These are phyloP conservation scores for Lampris incognitus DNA, from an alignment of 2,113 vertebrate species.

Conservation along the genomic window DNA sequence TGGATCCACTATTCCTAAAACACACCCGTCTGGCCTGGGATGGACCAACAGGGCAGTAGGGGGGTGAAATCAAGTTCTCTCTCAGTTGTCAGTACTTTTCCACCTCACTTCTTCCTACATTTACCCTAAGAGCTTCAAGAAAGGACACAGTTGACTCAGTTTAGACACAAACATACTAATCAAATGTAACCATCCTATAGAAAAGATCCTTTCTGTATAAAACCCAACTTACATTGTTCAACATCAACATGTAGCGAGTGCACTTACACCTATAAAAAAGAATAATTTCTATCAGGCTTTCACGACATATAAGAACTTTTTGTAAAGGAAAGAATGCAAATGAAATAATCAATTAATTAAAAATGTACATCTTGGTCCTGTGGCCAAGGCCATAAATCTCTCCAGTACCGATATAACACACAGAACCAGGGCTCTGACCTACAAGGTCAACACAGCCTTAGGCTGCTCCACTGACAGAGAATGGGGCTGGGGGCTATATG, in stretches of 20 bases:
- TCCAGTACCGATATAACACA: no score
- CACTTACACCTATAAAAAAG: constrained; percentile 1
- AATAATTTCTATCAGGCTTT: not conserved
- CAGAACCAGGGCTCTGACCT: no score
- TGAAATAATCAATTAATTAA: constrained; percentile 22
- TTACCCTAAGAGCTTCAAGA: not conserved
- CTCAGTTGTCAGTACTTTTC: not conserved
- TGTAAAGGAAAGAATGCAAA: constrained; percentile 45
- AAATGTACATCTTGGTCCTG: constrained; percentile 16
- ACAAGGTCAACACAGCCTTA: no score
- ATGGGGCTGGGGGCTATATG: no score
- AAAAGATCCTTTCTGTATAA: not conserved
- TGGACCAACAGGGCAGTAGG: not conserved
- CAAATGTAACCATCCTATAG: not conserved
- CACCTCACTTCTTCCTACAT: not conserved
- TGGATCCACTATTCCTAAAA: constrained; percentile 42
- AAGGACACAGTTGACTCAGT: not conserved
- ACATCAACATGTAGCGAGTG: constrained; percentile 41
- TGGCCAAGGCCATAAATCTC: not conserved
- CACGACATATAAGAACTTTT: constrained; percentile 6
- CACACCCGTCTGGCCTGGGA: constrained; percentile 1
- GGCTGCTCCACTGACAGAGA: no score
- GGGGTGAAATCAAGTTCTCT: not conserved
- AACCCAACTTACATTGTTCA: not conserved
- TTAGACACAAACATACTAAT: not conserved